Conservation (phyloP, 2,888 invertebrate genomes). For the Stenodera caucasica region DNA sequence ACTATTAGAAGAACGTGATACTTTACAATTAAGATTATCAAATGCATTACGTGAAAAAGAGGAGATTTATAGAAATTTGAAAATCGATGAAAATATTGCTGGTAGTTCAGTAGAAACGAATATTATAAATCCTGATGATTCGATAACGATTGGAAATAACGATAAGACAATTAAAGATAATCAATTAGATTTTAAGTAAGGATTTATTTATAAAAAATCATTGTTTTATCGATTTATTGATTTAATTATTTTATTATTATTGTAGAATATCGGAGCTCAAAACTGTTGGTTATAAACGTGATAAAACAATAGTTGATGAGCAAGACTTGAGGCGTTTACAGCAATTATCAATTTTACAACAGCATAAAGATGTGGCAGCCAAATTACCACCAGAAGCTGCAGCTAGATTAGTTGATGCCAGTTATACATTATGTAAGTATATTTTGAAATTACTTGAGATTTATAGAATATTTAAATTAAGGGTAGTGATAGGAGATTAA, state of each 20-base stretch:
- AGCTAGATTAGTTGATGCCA: slow-evolving; percentile 70
- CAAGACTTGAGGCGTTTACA: slow-evolving; percentile 72
- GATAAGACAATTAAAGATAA: slow-evolving; percentile 5
- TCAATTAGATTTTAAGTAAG: slow-evolving; percentile 17
- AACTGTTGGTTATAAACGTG: slow-evolving; percentile 72
- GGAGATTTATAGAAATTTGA: slow-evolving; percentile 56
- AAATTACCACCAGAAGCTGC: slow-evolving; percentile 73
- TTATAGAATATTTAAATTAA: too few relatives aligned
- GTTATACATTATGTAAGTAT: slow-evolving; percentile 71
- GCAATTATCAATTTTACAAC: slow-evolving; percentile 73
- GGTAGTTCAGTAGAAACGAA: not conserved
- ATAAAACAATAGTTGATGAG: slow-evolving; percentile 74
- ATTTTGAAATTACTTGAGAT: too few relatives aligned
- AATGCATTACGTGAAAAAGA: slow-evolving; percentile 78
- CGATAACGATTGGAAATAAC: not conserved
- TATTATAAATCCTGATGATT: not conserved
- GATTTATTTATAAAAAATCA: not conserved
- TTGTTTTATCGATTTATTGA: not conserved
- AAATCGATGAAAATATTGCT: slow-evolving; percentile 17
- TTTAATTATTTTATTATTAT: slow-evolving; percentile 44
- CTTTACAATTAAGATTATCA: slow-evolving; percentile 78
- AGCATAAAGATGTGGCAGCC: slow-evolving; percentile 67
- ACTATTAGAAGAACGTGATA: slow-evolving; percentile 82
- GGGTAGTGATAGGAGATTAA: too few relatives aligned
- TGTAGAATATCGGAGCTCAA: slow-evolving; percentile 73